A percentile compares a stretch with the other conserved stretches of the same genome.
Evolutionary conservation across 2,797 vertebrate species (phyloP).

Genomic region (Antennarius maculatus): DNA sequence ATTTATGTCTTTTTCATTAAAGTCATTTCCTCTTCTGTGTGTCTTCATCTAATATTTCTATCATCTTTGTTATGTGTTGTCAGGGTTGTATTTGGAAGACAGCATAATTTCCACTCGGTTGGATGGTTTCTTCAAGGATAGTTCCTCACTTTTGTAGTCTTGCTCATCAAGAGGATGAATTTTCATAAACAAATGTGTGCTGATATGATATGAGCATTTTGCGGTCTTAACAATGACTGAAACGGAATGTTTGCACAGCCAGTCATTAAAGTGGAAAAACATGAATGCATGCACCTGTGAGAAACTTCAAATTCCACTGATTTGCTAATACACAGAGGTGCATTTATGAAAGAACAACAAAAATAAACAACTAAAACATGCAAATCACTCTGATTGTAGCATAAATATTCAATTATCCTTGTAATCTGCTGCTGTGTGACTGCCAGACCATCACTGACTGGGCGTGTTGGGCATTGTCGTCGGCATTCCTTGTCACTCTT

Average conservation of each 20-base stretch:
- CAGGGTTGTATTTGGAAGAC: not conserved
- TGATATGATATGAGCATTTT: not conserved
- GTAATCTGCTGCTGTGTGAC: conserved; percentile 30
- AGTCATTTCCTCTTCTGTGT: too few species aligned
- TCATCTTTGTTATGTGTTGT: too few species aligned
- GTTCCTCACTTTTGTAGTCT: not conserved
- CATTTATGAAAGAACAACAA: not conserved
- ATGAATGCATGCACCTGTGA: too few species aligned
- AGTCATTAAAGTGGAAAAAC: too few species aligned
- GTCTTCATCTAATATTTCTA: too few species aligned
- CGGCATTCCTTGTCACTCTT: conserved; percentile 38
- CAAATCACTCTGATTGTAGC: conserved; percentile 4
- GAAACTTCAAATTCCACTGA: too few species aligned
- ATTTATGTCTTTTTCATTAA: too few species aligned
- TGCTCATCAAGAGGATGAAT: not conserved
- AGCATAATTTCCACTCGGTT: too few species aligned
- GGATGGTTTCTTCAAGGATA: not conserved
- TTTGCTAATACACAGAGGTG: not conserved
- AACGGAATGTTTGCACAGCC: too few species aligned
- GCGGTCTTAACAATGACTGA: too few species aligned
- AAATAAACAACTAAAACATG: conserved; percentile 8
- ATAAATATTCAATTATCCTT: conserved; percentile 36
- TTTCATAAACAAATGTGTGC: not conserved
- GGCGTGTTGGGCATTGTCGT: conserved; percentile 37
- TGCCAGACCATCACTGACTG: conserved; percentile 29